Evolutionary conservation across 2,888 invertebrate genomes (phyloP).

Genomic region (Cantharis flavilabris): DNA sequence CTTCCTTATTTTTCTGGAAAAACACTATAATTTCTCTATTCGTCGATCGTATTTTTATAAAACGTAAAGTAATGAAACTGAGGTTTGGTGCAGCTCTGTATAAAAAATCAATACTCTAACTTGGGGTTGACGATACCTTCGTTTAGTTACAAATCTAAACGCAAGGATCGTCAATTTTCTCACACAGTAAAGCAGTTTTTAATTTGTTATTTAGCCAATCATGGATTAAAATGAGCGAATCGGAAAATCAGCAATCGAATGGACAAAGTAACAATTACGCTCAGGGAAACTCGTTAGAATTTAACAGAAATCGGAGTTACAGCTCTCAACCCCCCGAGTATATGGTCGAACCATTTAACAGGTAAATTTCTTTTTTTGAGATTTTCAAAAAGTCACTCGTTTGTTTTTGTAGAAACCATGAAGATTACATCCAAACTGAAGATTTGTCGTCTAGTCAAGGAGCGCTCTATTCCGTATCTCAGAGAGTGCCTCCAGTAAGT

Average conservation of each 20-base stretch:
- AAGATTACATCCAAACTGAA: slow-evolving; percentile 47
- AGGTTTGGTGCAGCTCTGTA: neutral
- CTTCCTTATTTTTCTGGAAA: no score
- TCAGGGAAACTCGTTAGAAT: slow-evolving; percentile 48
- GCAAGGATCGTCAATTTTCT: neutral
- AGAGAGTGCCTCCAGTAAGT: slow-evolving; percentile 60
- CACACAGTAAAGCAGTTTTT: neutral
- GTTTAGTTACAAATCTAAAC: neutral
- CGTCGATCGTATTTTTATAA: no score
- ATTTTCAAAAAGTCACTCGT: neutral
- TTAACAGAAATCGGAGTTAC: slow-evolving; percentile 42
- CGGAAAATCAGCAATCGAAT: slow-evolving; percentile 40
- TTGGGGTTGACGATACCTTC: neutral
- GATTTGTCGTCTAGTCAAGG: slow-evolving; percentile 46
- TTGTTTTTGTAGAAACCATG: slow-evolving; percentile 36
- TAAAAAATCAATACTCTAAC: neutral
- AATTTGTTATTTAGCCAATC: neutral
- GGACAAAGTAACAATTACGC: slow-evolving; percentile 43
- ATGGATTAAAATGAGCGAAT: slow-evolving; percentile 22
- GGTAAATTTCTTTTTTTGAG: slow-evolving; percentile 34
- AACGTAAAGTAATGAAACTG: no score
- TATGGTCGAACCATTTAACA: slow-evolving; percentile 45
- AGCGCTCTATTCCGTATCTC: slow-evolving; percentile 63
- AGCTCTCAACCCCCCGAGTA: slow-evolving; percentile 45
- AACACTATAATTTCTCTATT: no score